A percentile compares a stretch with the other conserved stretches of the same genome.
These are phyloP conservation scores for Aethes cnicana DNA, from an alignment of 2,888 invertebrate genomes.

Conservation along the genomic window DNA sequence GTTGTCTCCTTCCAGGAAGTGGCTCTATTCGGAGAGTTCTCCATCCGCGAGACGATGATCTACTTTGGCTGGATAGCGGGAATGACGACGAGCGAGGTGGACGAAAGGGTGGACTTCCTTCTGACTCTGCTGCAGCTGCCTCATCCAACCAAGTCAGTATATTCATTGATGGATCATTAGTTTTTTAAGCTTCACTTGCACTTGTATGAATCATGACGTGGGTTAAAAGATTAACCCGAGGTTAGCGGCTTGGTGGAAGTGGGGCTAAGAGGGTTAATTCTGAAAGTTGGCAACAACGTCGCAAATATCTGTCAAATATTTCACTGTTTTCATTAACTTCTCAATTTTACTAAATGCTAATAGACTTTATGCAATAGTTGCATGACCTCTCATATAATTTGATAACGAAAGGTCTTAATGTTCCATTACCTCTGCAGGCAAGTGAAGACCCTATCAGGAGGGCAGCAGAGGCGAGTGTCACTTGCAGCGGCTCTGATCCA, in stretches of 20 bases:
- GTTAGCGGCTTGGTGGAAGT: no score
- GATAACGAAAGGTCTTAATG: no score
- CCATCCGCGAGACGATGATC: conserved; percentile 90
- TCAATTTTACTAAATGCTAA: no score
- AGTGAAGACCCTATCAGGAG: conserved; percentile 92
- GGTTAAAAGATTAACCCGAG: no score
- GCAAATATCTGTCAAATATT: no score
- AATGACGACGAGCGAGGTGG: conserved; percentile 86
- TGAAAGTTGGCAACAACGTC: no score
- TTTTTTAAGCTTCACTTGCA: no score
- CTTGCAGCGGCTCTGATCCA: conserved; percentile 94
- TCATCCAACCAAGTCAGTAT: conserved; percentile 62
- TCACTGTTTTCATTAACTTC: no score
- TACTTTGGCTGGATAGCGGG: conserved; percentile 93
- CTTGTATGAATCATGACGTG: no score
- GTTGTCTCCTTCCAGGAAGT: conserved; percentile 81
- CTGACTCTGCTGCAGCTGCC: conserved; percentile 84
- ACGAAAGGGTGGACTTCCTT: conserved; percentile 87
- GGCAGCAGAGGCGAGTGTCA: conserved; percentile 94
- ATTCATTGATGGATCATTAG: background rate
- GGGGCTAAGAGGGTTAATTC: no score
- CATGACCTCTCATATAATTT: no score
- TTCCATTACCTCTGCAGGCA: conserved; percentile 64
- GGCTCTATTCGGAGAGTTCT: conserved; percentile 89
- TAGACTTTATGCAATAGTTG: no score